phyloP scores from a whole-genome alignment of 1,140 invertebrate species.

The Cyrtorhinus lividipennis region DNA sequence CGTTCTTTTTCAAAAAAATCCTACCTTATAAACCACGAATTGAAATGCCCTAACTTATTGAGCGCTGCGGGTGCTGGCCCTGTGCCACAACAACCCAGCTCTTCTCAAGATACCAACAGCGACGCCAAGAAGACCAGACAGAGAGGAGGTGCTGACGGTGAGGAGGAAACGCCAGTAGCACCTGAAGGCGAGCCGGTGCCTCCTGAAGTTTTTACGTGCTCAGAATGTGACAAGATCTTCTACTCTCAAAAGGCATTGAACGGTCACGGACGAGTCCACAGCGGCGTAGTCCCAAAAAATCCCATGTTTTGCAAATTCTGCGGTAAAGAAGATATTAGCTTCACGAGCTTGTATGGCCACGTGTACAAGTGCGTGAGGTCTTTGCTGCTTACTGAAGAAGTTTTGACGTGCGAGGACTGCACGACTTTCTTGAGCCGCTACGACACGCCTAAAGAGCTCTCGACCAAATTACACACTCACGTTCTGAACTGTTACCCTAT shows the following conservation, averaged over 20 bases:
- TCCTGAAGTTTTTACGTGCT: not conserved
- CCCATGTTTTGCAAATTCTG: slow-evolving; percentile 5
- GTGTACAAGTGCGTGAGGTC: slow-evolving; percentile 4
- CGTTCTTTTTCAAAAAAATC: slow-evolving; percentile 2
- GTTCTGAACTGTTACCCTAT: slow-evolving; percentile 2
- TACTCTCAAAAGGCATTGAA: slow-evolving; percentile 6
- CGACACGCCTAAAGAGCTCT: slow-evolving; percentile 10
- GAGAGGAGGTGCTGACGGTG: not conserved
- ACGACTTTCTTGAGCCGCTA: not conserved
- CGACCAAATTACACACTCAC: slow-evolving; percentile 2
- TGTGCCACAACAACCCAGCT: not conserved
- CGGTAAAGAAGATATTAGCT: not conserved
- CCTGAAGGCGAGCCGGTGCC: not conserved
- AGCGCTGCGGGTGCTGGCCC: not conserved
- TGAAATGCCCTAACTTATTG: not conserved
- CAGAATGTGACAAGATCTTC: not conserved
- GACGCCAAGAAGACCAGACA: not conserved
- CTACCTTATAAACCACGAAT: slow-evolving; percentile 9
- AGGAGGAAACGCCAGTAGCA: not conserved
- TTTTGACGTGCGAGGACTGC: slow-evolving; percentile 2
- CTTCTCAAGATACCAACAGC: not conserved
- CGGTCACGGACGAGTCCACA: slow-evolving; percentile 4
- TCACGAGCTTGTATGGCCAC: not conserved
- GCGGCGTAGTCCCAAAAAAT: not conserved
- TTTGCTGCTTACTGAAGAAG: not conserved